A percentile compares a stretch with the other conserved stretches of the same genome.
Evolutionary conservation across 1,140 invertebrate species (phyloP).

Genomic region (Hyphantria cunea): DNA sequence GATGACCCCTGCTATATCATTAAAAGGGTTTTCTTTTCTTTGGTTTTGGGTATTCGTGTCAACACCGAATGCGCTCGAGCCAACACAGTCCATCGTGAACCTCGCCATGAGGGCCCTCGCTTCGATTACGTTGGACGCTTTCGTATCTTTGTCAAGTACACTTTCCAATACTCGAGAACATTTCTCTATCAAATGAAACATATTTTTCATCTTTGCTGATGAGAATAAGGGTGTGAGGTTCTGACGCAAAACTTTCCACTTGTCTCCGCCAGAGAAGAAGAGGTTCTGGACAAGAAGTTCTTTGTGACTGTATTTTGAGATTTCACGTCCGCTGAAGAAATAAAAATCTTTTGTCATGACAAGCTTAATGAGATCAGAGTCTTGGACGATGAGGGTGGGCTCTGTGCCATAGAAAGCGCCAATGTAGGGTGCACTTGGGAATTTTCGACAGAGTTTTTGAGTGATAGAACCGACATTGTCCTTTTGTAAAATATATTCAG

Average conservation of each 20-base stretch:
- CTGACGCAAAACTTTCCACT: slow-evolving; percentile 81
- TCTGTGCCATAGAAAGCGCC: slow-evolving; percentile 26
- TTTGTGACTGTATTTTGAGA: background rate
- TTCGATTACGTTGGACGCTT: slow-evolving; percentile 45
- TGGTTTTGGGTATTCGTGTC: slow-evolving; percentile 79
- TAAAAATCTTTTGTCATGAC: slow-evolving; percentile 27
- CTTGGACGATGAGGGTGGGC: slow-evolving; percentile 7
- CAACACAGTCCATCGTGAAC: slow-evolving; percentile 81
- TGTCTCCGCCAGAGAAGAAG: background rate
- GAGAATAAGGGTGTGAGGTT: slow-evolving; percentile 83
- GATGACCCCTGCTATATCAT: slow-evolving; percentile 61
- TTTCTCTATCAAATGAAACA: slow-evolving; percentile 71
- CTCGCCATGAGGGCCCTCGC: slow-evolving; percentile 63
- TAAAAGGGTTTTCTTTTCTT: slow-evolving; percentile 67
- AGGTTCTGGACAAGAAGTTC: slow-evolving; percentile 18
- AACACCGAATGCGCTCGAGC: slow-evolving; percentile 81
- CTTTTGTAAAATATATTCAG: slow-evolving; percentile 8
- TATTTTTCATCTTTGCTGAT: slow-evolving; percentile 81
- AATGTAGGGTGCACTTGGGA: slow-evolving; percentile 19
- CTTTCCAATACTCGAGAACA: slow-evolving; percentile 61
- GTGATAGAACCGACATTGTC: slow-evolving; percentile 6
- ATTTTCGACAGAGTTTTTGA: slow-evolving; percentile 9
- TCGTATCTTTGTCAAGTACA: slow-evolving; percentile 37
- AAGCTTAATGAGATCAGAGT: slow-evolving; percentile 21
- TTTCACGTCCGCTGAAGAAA: slow-evolving; percentile 19